phyloP scores from a whole-genome alignment of 2,113 vertebrate species.

The Oxyruncus cristatus region DNA sequence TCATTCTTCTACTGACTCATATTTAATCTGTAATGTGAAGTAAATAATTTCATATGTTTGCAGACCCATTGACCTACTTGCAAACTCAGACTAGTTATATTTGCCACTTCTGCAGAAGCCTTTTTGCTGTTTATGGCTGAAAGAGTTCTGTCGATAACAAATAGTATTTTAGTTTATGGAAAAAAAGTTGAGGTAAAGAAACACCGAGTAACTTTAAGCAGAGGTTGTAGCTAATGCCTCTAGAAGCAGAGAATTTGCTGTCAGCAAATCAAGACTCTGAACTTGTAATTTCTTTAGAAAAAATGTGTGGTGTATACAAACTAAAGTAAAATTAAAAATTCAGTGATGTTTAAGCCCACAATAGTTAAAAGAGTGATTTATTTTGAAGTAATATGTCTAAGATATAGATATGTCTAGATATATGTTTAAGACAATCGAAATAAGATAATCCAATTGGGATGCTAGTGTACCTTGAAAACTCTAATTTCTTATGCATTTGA shows the following conservation, averaged over 20 bases:
- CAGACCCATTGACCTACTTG: background rate
- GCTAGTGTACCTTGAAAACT: background rate
- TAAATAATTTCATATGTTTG: conserved; percentile 32
- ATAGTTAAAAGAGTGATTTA: background rate
- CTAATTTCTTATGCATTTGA: background rate
- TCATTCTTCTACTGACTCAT: background rate
- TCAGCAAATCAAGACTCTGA: background rate
- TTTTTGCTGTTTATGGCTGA: background rate
- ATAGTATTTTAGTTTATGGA: background rate
- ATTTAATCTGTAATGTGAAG: background rate
- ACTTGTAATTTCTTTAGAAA: background rate
- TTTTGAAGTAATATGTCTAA: background rate
- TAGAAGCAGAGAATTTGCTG: background rate
- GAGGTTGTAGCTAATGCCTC: background rate
- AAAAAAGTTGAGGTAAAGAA: background rate
- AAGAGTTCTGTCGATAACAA: background rate
- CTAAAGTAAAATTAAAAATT: background rate
- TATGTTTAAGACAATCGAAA: background rate
- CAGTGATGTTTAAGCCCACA: background rate
- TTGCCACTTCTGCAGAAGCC: background rate
- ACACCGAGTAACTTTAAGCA: background rate
- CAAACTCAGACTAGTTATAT: background rate
- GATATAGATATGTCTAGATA: background rate
- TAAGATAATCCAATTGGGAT: background rate
- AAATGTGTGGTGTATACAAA: accelerated